Conservation (phyloP, 2,888 invertebrate genomes). For the Xestoiulus laeticollis region DNA sequence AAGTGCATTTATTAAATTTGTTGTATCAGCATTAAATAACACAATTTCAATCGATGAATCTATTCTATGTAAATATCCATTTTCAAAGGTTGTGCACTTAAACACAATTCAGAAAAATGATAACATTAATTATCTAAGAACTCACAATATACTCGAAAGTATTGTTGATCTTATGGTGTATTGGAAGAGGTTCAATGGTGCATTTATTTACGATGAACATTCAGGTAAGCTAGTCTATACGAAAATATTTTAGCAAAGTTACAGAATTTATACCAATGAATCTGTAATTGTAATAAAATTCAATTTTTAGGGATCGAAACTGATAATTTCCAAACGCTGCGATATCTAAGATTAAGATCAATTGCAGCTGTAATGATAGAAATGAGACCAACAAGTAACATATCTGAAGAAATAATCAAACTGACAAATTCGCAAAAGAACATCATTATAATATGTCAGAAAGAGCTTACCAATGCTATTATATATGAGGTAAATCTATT, state of each 20-base stretch:
- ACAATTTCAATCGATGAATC: constrained; percentile 35
- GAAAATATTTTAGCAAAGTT: background rate
- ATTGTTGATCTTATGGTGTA: constrained; percentile 34
- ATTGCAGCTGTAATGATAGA: background rate
- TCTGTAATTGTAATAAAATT: background rate
- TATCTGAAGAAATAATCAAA: background rate
- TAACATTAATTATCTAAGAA: background rate
- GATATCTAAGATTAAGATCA: background rate
- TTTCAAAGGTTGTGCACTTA: background rate
- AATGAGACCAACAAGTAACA: background rate
- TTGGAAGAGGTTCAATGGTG: constrained; percentile 39
- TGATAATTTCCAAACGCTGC: background rate
- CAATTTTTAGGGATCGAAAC: background rate
- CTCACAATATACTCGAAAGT: constrained; percentile 43
- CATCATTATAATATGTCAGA: constrained; percentile 20
- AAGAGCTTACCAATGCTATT: background rate
- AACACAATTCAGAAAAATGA: background rate
- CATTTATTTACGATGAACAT: constrained; percentile 14
- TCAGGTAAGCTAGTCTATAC: background rate
- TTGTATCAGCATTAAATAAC: background rate
- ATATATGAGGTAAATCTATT: background rate
- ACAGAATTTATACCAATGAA: too few species aligned
- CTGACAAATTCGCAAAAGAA: background rate
- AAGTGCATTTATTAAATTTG: background rate
- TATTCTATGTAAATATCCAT: background rate